Evolutionary conservation across 2,797 vertebrate genomes (phyloP).

Genomic region (Ceryle rudis): DNA sequence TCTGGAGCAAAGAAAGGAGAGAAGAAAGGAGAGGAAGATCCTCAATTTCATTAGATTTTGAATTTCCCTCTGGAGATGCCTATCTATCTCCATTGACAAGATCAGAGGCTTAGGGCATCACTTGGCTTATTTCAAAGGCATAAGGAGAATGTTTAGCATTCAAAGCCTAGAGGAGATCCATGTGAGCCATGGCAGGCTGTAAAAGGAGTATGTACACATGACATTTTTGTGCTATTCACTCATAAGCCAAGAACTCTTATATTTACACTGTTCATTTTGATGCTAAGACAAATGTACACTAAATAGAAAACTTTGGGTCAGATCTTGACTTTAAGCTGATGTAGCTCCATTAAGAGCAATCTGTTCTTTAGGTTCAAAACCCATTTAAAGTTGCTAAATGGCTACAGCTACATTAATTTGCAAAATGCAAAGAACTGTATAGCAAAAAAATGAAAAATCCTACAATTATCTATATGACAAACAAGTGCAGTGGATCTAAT

Average conservation of each 20-base stretch:
- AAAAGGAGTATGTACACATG: not conserved
- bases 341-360: not conserved
- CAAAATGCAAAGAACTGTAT: not conserved
- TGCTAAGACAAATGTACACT: not conserved
- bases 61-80: conserved; percentile 11
- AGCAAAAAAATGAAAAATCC: conserved; percentile 1
- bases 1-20: not conserved
- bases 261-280: not conserved
- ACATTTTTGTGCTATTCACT: not conserved
- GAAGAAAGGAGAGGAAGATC: not conserved
- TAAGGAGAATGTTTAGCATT: not conserved
- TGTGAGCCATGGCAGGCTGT: not conserved
- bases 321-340: not conserved
- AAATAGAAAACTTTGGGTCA: not conserved
- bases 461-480: not conserved
- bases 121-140: not conserved
- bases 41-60: not conserved
- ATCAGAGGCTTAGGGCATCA: not conserved
- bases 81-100: not conserved
- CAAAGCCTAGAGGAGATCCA: not conserved
- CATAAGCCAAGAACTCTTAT: not conserved
- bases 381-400: not conserved
- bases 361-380: not conserved
- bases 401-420: not conserved
- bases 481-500: not conserved